Base-by-base conservation (phyloP, 1,140 invertebrate genomes). In the Carposina sasakii region DNA sequence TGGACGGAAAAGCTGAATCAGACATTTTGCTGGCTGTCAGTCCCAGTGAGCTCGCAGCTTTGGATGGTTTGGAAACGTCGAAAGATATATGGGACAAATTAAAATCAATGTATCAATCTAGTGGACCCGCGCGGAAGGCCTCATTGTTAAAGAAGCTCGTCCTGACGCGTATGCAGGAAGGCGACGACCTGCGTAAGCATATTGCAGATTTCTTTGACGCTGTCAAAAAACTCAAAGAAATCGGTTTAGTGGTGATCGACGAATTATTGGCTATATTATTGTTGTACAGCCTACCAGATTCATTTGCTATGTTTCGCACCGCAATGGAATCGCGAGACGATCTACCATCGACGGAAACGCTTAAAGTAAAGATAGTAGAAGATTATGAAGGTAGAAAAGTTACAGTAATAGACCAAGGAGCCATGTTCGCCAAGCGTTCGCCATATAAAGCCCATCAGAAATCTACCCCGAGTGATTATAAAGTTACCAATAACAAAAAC, bases 261-360 rank as follows among this genome's bases (percentile, higher is more conserved):
- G 37, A 40, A 12, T 40, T 40, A 21, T 21, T 40, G 6, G 6
- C 24, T 5, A 28, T 28, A 6, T 6, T 28, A 12, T 28, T 28
- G 24, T 12, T 73, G 15, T 57, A 67, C 34, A 71, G 63, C 28
- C 41, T 69, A 21, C 60, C 63, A 9, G 40, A 45, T 10, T 41
- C 45, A 20, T 69, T 57, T 37, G 56, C 53, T 33, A 43, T 54
- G 2, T 69, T 71, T 44, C 40, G 54, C 28, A 47, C 45, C 19
- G 60, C 63, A 3, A 60, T 69, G 1, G 56, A 66, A 39, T 54
- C 60, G 6, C 52, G 61, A 40, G 55, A 71, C 16, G 57, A 58
- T 8, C 47, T 69, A 31, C 60, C 57, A 17, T 13, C 48, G 8
- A 36, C 54, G 6, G 63, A 70, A 26, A 24, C 12, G 3, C 39